Percentiles rank a stretch among this genome's conserved stretches.
These are phyloP conservation scores for Gnathonemus longibarbis DNA, from an alignment of 2,113 vertebrate genomes.

Conservation along the genomic window DNA sequence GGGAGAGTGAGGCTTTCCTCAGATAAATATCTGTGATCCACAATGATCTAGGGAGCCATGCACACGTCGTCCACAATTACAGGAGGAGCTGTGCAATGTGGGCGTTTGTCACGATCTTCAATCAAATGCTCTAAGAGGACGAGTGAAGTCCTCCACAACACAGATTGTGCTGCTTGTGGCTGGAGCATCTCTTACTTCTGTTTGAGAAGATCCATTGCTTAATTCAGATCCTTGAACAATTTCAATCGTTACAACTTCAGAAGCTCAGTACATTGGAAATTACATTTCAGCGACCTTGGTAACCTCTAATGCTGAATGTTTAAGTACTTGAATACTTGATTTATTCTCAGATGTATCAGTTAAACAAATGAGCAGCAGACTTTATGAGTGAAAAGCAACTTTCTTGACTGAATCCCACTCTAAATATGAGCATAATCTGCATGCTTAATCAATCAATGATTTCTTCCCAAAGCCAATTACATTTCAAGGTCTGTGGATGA, in stretches of 20 bases:
- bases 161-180: neutral
- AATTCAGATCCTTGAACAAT: neutral
- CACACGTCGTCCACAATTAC: neutral
- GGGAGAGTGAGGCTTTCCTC: neutral
- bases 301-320: neutral
- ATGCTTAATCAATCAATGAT: neutral
- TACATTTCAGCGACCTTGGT: neutral
- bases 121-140: neutral
- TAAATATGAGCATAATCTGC: neutral
- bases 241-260: neutral
- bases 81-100: neutral
- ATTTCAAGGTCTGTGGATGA: neutral
- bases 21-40: neutral
- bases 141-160: neutral
- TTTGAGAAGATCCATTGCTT: neutral
- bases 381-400: neutral
- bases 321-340: neutral
- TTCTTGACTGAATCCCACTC: neutral
- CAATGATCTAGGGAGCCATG: neutral
- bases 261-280: neutral
- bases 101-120: neutral
- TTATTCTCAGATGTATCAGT: neutral
- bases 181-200: neutral
- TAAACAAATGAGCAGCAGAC: neutral
- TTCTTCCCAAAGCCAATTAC: neutral